These are phyloP conservation scores for Sebastes itinus DNA, from an alignment of 2,797 vertebrate genomes.

Conservation along the genomic window DNA sequence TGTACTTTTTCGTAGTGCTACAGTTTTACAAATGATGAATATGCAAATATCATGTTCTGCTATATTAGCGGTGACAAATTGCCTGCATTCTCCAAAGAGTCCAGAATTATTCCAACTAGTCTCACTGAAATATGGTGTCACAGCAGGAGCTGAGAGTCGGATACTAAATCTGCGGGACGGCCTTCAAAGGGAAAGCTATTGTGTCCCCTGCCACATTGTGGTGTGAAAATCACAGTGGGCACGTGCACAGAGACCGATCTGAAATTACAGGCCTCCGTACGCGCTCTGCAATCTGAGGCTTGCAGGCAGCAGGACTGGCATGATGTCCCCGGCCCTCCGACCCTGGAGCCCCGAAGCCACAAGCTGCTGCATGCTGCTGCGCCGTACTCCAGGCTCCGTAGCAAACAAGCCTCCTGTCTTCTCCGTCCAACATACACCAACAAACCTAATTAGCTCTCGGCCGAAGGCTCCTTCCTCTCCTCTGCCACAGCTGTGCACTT, in stretches of 20 bases:
- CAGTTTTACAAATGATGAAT: slow-evolving; percentile 43
- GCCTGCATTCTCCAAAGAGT: slow-evolving; percentile 39
- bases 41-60: slow-evolving; percentile 43
- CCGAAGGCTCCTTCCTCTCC: slow-evolving; percentile 22
- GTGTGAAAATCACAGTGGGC: slow-evolving; percentile 68
- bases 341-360: slow-evolving; percentile 40
- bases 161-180: slow-evolving; percentile 43
- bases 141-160: slow-evolving; percentile 45
- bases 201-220: slow-evolving; percentile 62
- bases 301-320: slow-evolving; percentile 73
- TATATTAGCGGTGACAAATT: slow-evolving; percentile 55
- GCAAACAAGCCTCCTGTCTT: slow-evolving; percentile 56
- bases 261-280: slow-evolving; percentile 68
- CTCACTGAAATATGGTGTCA: slow-evolving; percentile 50
- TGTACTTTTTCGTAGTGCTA: slow-evolving; percentile 12
- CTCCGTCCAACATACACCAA: slow-evolving; percentile 56
- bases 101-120: slow-evolving; percentile 44
- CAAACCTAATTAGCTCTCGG: slow-evolving; percentile 66
- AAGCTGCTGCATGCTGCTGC: slow-evolving; percentile 36
- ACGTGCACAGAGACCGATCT: slow-evolving; percentile 53
- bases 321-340: slow-evolving; percentile 36
- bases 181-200: slow-evolving; percentile 68
- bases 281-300: slow-evolving; percentile 65
- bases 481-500: slow-evolving; percentile 26
- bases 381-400: slow-evolving; percentile 31